Percentiles rank a stretch among this genome's conserved stretches.
These are phyloP conservation scores for Paracyclopina nana DNA, from an alignment of 1,140 invertebrate species.

Conservation along the genomic window DNA sequence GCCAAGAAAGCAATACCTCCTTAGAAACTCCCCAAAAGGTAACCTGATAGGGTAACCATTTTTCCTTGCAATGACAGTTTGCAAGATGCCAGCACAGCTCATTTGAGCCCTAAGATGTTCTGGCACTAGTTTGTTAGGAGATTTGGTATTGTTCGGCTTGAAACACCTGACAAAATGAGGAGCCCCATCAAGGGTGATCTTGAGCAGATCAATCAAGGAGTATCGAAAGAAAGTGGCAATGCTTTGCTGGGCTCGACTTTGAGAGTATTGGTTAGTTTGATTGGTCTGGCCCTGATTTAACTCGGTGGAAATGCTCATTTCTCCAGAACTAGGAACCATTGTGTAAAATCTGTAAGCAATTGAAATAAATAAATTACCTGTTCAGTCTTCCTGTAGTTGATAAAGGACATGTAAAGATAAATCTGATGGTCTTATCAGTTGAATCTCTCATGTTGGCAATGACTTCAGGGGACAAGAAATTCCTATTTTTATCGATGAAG, in stretches of 20 bases:
- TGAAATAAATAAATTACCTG: no score
- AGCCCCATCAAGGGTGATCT: slow-evolving; percentile 54
- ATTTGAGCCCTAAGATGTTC: slow-evolving; percentile 52
- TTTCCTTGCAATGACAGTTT: slow-evolving; percentile 49
- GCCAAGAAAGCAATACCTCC: slow-evolving; percentile 55
- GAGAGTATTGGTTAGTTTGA: slow-evolving; percentile 33
- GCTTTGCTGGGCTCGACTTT: slow-evolving; percentile 59
- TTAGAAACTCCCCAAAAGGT: slow-evolving; percentile 53
- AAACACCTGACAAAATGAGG: slow-evolving; percentile 67
- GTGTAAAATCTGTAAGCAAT: no score
- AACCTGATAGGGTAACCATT: slow-evolving; percentile 60
- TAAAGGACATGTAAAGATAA: slow-evolving; percentile 56
- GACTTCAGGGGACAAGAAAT: slow-evolving; percentile 55
- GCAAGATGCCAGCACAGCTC: slow-evolving; percentile 54
- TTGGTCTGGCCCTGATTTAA: slow-evolving; percentile 1
- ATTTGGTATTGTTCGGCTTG: slow-evolving; percentile 52
- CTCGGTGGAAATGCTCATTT: neutral
- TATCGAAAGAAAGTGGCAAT: slow-evolving; percentile 63
- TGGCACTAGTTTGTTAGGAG: slow-evolving; percentile 43
- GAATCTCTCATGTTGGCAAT: slow-evolving; percentile 52
- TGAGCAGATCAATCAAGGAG: slow-evolving; percentile 59
- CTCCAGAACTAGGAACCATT: no score
- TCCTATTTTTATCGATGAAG: slow-evolving; percentile 62
- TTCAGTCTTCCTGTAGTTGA: slow-evolving; percentile 51
- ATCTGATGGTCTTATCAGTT: slow-evolving; percentile 45